Evolutionary conservation across 2,113 vertebrate genomes (phyloP).

Genomic region (Anolis carolinensis): DNA sequence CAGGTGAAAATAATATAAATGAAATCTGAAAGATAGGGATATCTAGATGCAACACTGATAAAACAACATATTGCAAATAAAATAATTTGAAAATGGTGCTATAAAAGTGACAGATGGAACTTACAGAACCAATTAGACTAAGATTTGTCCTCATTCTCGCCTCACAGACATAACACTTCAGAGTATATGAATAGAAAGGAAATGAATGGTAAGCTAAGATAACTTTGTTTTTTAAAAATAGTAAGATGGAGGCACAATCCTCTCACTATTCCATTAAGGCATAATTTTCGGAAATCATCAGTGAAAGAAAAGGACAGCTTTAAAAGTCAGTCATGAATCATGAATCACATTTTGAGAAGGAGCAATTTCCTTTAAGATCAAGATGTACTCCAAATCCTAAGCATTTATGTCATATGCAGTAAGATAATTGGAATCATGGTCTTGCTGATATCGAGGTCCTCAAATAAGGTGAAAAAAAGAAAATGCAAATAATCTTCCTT

Average conservation of each 20-base stretch:
- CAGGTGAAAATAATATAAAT: not conserved
- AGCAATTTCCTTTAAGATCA: constrained; percentile 47
- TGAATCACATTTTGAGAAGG: constrained; percentile 21
- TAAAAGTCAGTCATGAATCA: constrained; percentile 8
- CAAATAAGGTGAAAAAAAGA: not conserved
- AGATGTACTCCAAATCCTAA: constrained; percentile 35
- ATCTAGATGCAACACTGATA: constrained; percentile 6
- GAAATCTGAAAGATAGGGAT: not conserved
- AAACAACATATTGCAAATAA: constrained; percentile 29
- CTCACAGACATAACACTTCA: constrained; percentile 1
- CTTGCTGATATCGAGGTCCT: not conserved
- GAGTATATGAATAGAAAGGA: not conserved
- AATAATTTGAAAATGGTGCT: constrained; percentile 8
- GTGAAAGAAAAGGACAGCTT: constrained; percentile 26
- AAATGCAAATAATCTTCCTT: not conserved
- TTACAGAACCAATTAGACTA: constrained; percentile 5
- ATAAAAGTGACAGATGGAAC: constrained; percentile 20
- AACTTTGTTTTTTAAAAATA: constrained; percentile 24
- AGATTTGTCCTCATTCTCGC: constrained; percentile 17
- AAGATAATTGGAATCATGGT: not conserved
- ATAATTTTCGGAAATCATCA: constrained; percentile 12
- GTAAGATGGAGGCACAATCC: not conserved
- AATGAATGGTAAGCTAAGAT: constrained; percentile 4
- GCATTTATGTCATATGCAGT: constrained; percentile 31
- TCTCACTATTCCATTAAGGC: not conserved